A percentile compares a stretch with the other conserved stretches of the same genome.
Evolutionary conservation across 2,888 invertebrate genomes (phyloP).

Genomic region (Rhyacophila evoluta): DNA sequence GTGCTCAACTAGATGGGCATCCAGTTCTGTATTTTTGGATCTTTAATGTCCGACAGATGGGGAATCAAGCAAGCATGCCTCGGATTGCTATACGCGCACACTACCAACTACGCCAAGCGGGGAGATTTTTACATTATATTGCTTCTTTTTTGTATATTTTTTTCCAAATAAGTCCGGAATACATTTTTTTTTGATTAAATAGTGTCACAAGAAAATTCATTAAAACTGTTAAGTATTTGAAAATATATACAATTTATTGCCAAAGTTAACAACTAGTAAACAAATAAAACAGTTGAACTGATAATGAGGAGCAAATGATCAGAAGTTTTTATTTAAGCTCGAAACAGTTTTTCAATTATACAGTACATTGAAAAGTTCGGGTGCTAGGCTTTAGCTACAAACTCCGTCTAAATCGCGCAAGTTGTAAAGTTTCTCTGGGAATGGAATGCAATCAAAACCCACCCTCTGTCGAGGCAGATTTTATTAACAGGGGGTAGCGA

Average conservation of each 20-base stretch:
- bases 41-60: too few species aligned
- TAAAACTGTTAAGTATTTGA: too few species aligned
- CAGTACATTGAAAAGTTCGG: conserved; percentile 12
- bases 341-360: conserved; percentile 27
- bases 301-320: conserved; percentile 23
- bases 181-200: too few species aligned
- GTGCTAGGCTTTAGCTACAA: conserved; percentile 25
- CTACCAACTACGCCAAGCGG: too few species aligned
- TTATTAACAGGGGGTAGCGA: conserved; percentile 36
- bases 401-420: conserved; percentile 37
- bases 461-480: conserved; percentile 30
- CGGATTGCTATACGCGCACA: too few species aligned
- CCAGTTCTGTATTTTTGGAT: too few species aligned
- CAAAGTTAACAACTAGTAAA: not conserved
- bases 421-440: conserved; percentile 37
- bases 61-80: too few species aligned
- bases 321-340: conserved; percentile 7
- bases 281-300: conserved; percentile 4
- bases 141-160: too few species aligned
- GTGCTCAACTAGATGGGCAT: too few species aligned
- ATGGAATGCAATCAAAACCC: conserved; percentile 48
- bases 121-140: too few species aligned
- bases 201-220: too few species aligned
- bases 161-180: too few species aligned
- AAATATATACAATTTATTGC: not conserved